Percentiles rank a stretch among this genome's conserved stretches.
Evolutionary conservation across 2,888 invertebrate genomes (phyloP).

Genomic region (Rhingia campestris): DNA sequence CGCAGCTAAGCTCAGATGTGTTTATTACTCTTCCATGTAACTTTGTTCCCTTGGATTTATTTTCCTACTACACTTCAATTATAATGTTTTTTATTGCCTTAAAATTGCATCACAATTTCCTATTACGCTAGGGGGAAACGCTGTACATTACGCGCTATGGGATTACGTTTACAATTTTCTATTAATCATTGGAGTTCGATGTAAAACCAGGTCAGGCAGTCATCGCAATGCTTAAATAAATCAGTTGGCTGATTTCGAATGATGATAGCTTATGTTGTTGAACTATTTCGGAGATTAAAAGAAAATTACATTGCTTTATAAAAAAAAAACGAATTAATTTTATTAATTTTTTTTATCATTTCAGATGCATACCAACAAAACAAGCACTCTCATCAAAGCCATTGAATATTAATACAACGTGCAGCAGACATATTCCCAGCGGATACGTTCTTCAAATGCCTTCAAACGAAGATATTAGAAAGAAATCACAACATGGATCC

Average conservation of each 20-base stretch:
- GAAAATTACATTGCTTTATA: no score
- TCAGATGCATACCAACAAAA: background rate
- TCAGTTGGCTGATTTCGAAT: background rate
- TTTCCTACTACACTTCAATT: constrained; percentile 19
- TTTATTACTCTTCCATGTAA: background rate
- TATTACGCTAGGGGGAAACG: constrained; percentile 5
- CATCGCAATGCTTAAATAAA: background rate
- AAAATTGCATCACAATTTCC: constrained; percentile 10
- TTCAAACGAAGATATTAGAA: constrained; percentile 29
- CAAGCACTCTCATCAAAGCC: background rate
- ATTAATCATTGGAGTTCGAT: constrained; percentile 7
- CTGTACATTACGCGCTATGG: background rate
- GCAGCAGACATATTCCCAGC: background rate
- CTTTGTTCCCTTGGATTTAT: background rate
- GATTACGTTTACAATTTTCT: background rate
- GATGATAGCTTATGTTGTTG: background rate
- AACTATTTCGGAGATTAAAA: background rate
- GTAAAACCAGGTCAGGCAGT: background rate
- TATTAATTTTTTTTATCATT: background rate
- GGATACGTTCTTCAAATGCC: constrained; percentile 27
- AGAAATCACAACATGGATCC: background rate
- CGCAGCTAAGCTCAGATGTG: background rate
- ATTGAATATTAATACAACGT: background rate
- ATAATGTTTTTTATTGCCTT: constrained; percentile 6
- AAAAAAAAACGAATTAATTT: background rate